Evolutionary conservation across 37 sponge, comb jelly and placozoan species (phyloP).

Genomic region (Crambe crambe): DNA sequence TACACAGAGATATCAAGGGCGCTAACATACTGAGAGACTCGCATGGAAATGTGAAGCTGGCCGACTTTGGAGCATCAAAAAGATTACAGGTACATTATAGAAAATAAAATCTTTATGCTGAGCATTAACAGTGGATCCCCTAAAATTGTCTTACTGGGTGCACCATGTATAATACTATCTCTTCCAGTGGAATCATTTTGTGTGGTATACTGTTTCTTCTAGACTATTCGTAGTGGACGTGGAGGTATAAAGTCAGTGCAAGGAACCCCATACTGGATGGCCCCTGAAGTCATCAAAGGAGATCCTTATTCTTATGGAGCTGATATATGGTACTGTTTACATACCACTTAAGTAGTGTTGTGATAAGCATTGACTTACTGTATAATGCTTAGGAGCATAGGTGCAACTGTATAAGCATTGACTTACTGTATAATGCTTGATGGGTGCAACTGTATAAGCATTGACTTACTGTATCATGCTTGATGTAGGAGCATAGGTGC

Average conservation of each 20-base stretch:
- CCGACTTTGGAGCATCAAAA: slow-evolving; percentile 97
- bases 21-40: slow-evolving; percentile 93
- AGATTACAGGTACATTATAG: slow-evolving; percentile 65
- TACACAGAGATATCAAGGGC: slow-evolving; percentile 94
- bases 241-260: slow-evolving; percentile 88
- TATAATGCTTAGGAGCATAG: too few relatives aligned
- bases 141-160: background rate
- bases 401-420: background rate
- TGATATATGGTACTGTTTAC: slow-evolving; percentile 73
- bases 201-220: background rate
- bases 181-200: background rate
- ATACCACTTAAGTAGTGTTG: background rate
- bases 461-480: background rate
- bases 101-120: background rate
- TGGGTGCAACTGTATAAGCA: too few relatives aligned
- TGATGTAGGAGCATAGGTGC: slow-evolving; percentile 40
- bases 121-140: background rate
- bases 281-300: slow-evolving; percentile 94
- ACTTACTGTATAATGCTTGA: too few relatives aligned
- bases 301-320: slow-evolving; percentile 68
- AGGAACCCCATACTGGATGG: slow-evolving; percentile 99
- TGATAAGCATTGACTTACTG: background rate
- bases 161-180: background rate
- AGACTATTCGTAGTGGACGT: slow-evolving; percentile 78
- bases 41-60: slow-evolving; percentile 90